Percentiles rank a stretch among this genome's conserved stretches.
phyloP scores from a whole-genome alignment of 2,113 vertebrate genomes.

The Brachionichthys hirsutus region DNA sequence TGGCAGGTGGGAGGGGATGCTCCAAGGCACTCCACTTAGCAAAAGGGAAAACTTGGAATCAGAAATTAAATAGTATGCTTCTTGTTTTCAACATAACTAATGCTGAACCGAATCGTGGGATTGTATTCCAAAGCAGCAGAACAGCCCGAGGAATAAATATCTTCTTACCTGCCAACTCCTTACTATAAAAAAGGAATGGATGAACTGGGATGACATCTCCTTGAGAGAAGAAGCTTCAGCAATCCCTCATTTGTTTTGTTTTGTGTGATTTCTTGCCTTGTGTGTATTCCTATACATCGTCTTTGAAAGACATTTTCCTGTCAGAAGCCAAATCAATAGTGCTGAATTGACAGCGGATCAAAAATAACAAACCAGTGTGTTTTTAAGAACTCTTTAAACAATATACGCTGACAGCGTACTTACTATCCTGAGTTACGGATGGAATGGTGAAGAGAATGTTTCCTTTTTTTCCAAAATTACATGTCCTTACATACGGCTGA shows the following conservation, averaged over 20 bases:
- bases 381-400: too few relatives aligned
- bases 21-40: background rate
- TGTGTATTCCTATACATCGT: background rate
- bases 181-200: too few relatives aligned
- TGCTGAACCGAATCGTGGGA: too few relatives aligned
- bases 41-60: background rate
- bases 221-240: background rate
- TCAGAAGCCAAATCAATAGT: background rate
- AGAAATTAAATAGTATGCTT: background rate
- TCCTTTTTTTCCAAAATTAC: constrained; percentile 17
- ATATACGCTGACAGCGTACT: too few relatives aligned
- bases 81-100: background rate
- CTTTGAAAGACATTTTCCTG: background rate
- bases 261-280: background rate
- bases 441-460: background rate
- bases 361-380: background rate
- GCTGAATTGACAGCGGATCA: background rate
- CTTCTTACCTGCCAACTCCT: too few relatives aligned
- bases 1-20: constrained; percentile 14
- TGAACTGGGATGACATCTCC: background rate
- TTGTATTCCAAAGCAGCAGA: too few relatives aligned
- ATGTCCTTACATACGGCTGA: too few relatives aligned
- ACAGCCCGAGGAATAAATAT: too few relatives aligned
- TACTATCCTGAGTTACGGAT: background rate
- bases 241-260: background rate